phyloP scores from a whole-genome alignment of 2,888 invertebrate species.

The Drosophila sordidapex region DNA sequence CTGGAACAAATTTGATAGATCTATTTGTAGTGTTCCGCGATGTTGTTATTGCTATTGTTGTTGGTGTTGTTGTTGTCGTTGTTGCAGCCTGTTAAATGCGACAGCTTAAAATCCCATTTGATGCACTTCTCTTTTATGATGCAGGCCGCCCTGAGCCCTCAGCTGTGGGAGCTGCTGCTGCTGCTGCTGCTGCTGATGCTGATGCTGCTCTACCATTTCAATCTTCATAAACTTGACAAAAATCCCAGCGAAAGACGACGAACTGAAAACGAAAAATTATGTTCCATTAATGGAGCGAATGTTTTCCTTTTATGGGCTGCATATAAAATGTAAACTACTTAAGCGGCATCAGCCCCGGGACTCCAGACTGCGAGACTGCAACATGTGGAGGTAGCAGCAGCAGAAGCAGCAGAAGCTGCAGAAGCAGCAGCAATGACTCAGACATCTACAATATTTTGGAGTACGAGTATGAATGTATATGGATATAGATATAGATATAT shows the following conservation, averaged over 20 bases:
- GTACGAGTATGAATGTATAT: conserved; percentile 15
- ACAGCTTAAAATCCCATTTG: conserved; percentile 83
- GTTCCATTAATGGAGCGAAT: conserved; percentile 81
- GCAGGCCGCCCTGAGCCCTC: conserved; percentile 39
- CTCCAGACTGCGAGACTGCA: conserved; percentile 39
- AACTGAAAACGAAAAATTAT: conserved; percentile 77
- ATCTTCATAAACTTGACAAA: conserved; percentile 82
- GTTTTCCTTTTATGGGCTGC: conserved; percentile 78
- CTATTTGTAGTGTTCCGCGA: conserved; percentile 74
- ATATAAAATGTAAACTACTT: conserved; percentile 83
- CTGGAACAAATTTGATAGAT: conserved; percentile 75
- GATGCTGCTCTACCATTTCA: conserved; percentile 61
- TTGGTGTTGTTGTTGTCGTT: conserved; percentile 18
- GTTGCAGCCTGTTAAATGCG: conserved; percentile 75
- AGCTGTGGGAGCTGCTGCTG: conserved; percentile 29
- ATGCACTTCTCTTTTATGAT: conserved; percentile 79
- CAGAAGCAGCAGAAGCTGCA: not conserved
- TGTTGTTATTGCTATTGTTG: conserved; percentile 23
- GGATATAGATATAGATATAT: conserved; percentile 1
- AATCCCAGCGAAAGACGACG: conserved; percentile 62
- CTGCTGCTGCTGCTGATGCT: conserved; percentile 12
- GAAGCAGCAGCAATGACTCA: conserved; percentile 8
- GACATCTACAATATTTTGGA: conserved; percentile 38
- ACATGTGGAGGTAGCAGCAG: conserved; percentile 43
- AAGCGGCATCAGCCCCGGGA: conserved; percentile 66